Evolutionary conservation across 2,113 vertebrate species (phyloP), one percentile per base, ranked within the genome.

Genomic region (Scatophagus argus): DNA sequence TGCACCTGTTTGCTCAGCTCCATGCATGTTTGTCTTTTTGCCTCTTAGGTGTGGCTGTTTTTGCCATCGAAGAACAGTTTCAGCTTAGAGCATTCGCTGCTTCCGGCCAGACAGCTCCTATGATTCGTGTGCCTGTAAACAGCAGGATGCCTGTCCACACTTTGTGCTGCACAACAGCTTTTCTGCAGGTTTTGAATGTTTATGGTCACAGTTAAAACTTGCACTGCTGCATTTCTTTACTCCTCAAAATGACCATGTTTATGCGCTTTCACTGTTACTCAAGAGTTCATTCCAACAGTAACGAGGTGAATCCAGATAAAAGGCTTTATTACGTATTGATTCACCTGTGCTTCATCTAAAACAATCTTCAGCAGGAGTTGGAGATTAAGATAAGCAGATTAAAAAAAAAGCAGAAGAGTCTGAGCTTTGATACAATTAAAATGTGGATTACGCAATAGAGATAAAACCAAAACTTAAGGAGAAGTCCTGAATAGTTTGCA

Each of bases 31-130:
- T 87, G 49, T 38, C 47, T 72, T 77, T 52, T 59, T 69, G 39
- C 52, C 59, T 21, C 11, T 16, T 17, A 75, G 90, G 89, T 51
- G 81, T 87, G 84, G 87, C 74, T 29, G 58, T 13, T 66, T 16
- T n/a, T 77, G 36, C 47, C 56, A 88, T 87, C 86, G 58, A 83
- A 72, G 74, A 75, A 38, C 63, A 52, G 47, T 74, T 83, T 81
- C 43, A 62, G 56, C 58, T 65, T 29, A 23, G 61, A 67, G 61
- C 41, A 43, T 41, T 25, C 44, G 14, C 39, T 66, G 56, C 54
- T 46, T 84, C 54, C 47, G 64, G 71, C 58, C 65, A 47, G 60
- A 82, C 67, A 61, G 70, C 67, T 75, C 56, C 21, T 63, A 0
- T 62, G 59, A 83, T 70, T 43, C 62, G 60, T 76, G 75, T 3